These are phyloP conservation scores for Bos indicus DNA, from an alignment of 2,113 vertebrate genomes.

Conservation along the genomic window DNA sequence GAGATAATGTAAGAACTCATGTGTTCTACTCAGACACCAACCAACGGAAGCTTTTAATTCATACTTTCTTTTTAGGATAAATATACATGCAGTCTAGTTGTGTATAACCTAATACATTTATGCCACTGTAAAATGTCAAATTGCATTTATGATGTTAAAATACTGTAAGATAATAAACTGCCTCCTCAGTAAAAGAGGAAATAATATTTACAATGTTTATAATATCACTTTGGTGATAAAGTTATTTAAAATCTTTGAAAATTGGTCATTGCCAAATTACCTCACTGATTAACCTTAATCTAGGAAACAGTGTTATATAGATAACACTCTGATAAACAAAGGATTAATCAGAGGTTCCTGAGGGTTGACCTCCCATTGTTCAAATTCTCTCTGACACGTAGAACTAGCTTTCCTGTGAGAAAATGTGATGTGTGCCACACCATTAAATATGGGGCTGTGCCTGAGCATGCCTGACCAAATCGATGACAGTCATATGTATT, in stretches of 20 bases:
- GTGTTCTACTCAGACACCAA: not conserved
- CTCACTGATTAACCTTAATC: not conserved
- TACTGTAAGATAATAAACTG: not conserved
- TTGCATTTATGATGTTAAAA: not conserved
- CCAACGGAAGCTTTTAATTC: not conserved
- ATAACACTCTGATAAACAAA: not conserved
- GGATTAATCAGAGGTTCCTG: not conserved
- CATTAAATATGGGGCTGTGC: not conserved
- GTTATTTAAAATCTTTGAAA: not conserved
- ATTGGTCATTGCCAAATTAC: not conserved
- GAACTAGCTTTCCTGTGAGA: not conserved
- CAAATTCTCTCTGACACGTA: not conserved
- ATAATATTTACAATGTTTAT: not conserved
- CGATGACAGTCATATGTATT: not conserved
- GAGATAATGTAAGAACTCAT: not conserved
- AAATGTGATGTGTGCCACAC: not conserved
- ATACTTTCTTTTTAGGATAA: not conserved
- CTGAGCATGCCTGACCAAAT: not conserved
- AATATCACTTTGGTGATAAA: not conserved
- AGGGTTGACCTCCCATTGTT: not conserved
- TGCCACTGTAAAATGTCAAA: not conserved
- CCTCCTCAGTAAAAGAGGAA: not conserved
- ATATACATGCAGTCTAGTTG: not conserved
- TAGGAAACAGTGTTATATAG: slow-evolving; percentile 3
- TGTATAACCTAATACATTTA: not conserved